A percentile compares a stretch with the other conserved stretches of the same genome.
phyloP scores from a whole-genome alignment of 2,797 vertebrate species.

The Aplochiton taeniatus region DNA sequence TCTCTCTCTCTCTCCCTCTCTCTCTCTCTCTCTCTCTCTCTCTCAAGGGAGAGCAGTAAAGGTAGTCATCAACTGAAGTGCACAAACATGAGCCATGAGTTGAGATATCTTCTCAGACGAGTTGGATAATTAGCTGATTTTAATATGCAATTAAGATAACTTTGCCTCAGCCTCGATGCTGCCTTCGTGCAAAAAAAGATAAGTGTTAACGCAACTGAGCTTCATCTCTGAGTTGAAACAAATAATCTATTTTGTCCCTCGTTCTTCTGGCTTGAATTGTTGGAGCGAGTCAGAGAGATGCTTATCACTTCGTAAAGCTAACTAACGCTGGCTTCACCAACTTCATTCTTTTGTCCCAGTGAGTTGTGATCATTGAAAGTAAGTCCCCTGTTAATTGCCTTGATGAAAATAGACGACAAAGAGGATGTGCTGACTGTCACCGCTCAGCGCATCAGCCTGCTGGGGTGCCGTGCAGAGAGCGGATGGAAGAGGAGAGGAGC shows the following conservation, averaged over 20 bases:
- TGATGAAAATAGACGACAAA: constrained; percentile 77
- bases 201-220: constrained; percentile 35
- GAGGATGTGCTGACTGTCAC: constrained; percentile 71
- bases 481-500: constrained; percentile 47
- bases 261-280: constrained; percentile 58
- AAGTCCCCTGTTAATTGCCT: constrained; percentile 72
- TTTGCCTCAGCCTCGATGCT: constrained; percentile 39
- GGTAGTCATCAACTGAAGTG: constrained; percentile 49
- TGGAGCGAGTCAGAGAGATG: constrained; percentile 73
- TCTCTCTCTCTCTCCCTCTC: too few species aligned
- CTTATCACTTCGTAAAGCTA: constrained; percentile 68
- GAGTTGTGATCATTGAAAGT: constrained; percentile 71
- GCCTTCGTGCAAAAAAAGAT: constrained; percentile 47
- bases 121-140: constrained; percentile 64
- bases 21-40: background rate
- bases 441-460: constrained; percentile 70
- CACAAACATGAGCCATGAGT: constrained; percentile 42
- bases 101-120: constrained; percentile 53
- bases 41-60: constrained; percentile 50
- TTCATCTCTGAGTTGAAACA: constrained; percentile 42
- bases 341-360: constrained; percentile 72
- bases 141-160: constrained; percentile 62
- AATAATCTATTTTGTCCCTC: constrained; percentile 51
- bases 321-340: constrained; percentile 64
- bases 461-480: constrained; percentile 53